A percentile compares a stretch with the other conserved stretches of the same genome.
Conservation (phyloP, 2,888 invertebrate species). For the Drosophila eohydei region DNA sequence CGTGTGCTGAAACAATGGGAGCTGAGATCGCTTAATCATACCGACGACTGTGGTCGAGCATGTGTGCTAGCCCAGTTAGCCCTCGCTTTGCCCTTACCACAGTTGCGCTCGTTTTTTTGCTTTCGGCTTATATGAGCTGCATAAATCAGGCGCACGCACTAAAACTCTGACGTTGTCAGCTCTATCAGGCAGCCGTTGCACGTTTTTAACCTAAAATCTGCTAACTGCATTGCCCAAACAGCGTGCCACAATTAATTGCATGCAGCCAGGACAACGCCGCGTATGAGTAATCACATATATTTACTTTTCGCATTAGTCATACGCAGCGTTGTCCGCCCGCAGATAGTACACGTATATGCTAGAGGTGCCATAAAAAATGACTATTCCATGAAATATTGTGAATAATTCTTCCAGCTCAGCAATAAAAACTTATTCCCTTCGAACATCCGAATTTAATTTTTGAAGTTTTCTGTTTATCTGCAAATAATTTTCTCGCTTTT, state of each 20-base stretch:
- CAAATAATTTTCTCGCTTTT: neutral
- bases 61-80: constrained; percentile 46
- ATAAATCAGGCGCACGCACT: constrained; percentile 73
- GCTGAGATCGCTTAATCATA: constrained; percentile 83
- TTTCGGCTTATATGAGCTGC: constrained; percentile 45
- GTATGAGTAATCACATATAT: constrained; percentile 68
- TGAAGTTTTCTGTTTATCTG: neutral
- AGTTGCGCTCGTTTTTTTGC: constrained; percentile 1
- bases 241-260: constrained; percentile 69
- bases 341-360: neutral
- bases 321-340: constrained; percentile 27
- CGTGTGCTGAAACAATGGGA: constrained; percentile 74
- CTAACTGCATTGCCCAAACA: constrained; percentile 45
- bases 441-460: neutral
- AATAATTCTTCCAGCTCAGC: neutral
- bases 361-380: neutral
- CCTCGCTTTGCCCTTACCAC: neutral
- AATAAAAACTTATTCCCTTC: neutral
- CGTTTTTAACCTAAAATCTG: constrained; percentile 52
- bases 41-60: constrained; percentile 66
- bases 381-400: neutral
- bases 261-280: constrained; percentile 34
- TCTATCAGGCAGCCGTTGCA: constrained; percentile 47
- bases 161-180: constrained; percentile 52
- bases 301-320: constrained; percentile 41